Conservation (phyloP, 2,113 vertebrate genomes). For the Castor canadensis region DNA sequence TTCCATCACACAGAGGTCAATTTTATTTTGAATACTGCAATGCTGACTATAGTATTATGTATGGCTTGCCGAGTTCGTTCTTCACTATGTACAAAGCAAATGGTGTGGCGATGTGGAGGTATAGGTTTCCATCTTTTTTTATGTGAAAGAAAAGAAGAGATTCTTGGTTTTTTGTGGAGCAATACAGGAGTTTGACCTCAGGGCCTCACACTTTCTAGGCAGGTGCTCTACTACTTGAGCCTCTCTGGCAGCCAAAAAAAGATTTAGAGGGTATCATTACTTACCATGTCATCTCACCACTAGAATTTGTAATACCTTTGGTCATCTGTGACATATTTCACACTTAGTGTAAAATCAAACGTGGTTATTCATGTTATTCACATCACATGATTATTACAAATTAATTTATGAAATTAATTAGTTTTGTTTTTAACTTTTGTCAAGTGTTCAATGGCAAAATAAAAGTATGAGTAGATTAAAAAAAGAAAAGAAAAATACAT, state of each 20-base stretch:
- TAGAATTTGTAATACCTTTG: neutral
- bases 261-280: neutral
- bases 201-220: no score
- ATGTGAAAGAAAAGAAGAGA: neutral
- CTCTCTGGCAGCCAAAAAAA: no score
- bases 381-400: no score
- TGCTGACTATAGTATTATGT: neutral
- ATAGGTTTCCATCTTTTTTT: neutral
- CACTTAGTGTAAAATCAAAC: neutral
- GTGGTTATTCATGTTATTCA: neutral
- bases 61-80: neutral
- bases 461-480: neutral
- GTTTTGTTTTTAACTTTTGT: neutral
- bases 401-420: no score
- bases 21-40: neutral
- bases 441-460: neutral
- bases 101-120: neutral
- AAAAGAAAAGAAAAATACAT: neutral
- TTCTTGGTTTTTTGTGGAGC: no score
- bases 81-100: neutral
- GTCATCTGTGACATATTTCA: neutral
- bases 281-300: neutral
- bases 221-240: no score
- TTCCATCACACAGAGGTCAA: neutral
- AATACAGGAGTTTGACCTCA: no score